Evolutionary conservation across 2,888 invertebrate genomes (phyloP).

Genomic region (Rhimphoctona megacephalus): DNA sequence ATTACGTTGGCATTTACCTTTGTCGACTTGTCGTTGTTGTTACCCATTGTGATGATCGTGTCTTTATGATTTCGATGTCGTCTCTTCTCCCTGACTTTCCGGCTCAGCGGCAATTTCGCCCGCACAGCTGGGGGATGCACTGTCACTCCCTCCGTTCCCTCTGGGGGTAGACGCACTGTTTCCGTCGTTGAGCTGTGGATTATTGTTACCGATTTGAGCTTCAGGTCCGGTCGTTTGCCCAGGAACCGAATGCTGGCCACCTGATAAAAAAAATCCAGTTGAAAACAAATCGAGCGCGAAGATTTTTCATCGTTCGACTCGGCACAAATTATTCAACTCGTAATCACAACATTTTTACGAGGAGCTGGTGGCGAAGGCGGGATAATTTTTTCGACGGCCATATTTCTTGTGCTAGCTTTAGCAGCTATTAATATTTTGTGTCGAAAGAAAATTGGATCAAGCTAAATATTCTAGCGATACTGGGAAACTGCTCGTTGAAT

Average conservation of each 20-base stretch:
- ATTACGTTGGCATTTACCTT: conserved; percentile 80
- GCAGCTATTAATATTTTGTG: not conserved
- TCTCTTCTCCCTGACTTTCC: conserved; percentile 90
- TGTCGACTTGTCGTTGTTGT: conserved; percentile 84
- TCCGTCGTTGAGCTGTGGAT: conserved; percentile 96
- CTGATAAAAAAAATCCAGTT: conserved; percentile 84
- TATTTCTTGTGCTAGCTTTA: not conserved
- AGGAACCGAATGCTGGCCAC: conserved; percentile 92
- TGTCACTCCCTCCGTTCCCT: conserved; percentile 91
- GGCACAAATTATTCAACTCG: not conserved
- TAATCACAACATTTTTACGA: not conserved
- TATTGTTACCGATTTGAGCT: conserved; percentile 94
- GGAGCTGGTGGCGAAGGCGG: not conserved
- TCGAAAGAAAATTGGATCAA: not conserved
- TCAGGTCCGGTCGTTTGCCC: conserved; percentile 92
- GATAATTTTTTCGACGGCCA: not conserved
- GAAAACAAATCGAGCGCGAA: not conserved
- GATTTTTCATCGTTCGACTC: not conserved
- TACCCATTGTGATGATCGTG: conserved; percentile 75
- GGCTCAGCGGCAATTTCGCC: conserved; percentile 94
- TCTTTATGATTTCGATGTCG: conserved; percentile 87
- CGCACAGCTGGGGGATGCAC: conserved; percentile 94
- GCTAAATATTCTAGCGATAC: conserved; percentile 48
- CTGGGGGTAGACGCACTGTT: conserved; percentile 92
- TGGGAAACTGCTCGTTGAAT: not conserved